These are phyloP conservation scores for Pseudomyrmex sp. DNA, from an alignment of 1,140 invertebrate species.

Conservation along the genomic window DNA sequence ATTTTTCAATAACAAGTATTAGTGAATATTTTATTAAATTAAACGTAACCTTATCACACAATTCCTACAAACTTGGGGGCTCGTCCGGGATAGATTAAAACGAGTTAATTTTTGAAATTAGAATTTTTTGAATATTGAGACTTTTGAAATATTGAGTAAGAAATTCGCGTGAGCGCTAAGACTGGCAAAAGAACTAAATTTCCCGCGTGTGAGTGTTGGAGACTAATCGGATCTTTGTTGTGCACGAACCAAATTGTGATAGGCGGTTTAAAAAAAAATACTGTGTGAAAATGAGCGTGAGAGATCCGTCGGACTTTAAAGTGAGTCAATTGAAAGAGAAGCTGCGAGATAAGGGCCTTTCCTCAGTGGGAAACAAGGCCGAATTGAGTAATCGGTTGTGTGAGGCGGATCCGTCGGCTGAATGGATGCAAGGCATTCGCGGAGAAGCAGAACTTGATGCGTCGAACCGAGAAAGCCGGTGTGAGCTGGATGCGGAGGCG, in stretches of 20 bases:
- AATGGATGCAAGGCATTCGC: background rate
- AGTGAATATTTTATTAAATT: too few relatives aligned
- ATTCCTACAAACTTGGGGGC: background rate
- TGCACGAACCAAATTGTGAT: too few relatives aligned
- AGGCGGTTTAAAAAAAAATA: too few relatives aligned
- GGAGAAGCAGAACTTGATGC: background rate
- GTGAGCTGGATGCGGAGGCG: background rate
- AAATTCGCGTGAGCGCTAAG: background rate
- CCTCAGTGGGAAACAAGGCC: background rate
- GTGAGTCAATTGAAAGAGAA: background rate
- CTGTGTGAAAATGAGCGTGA: background rate
- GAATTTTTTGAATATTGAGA: background rate
- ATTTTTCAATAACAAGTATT: too few relatives aligned
- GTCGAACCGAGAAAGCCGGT: background rate
- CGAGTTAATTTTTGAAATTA: background rate
- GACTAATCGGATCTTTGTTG: too few relatives aligned
- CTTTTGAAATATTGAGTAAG: background rate
- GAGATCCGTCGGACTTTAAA: background rate
- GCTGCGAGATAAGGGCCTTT: background rate
- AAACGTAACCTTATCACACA: too few relatives aligned
- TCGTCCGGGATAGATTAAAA: background rate
- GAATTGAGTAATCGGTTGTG: background rate
- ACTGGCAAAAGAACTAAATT: too few relatives aligned
- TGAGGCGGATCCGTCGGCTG: background rate
- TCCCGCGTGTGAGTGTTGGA: too few relatives aligned